A percentile compares a stretch with the other conserved stretches of the same genome.
phyloP scores from a whole-genome alignment of 2,888 invertebrate genomes.

The Phragmatobia fuliginosa region DNA sequence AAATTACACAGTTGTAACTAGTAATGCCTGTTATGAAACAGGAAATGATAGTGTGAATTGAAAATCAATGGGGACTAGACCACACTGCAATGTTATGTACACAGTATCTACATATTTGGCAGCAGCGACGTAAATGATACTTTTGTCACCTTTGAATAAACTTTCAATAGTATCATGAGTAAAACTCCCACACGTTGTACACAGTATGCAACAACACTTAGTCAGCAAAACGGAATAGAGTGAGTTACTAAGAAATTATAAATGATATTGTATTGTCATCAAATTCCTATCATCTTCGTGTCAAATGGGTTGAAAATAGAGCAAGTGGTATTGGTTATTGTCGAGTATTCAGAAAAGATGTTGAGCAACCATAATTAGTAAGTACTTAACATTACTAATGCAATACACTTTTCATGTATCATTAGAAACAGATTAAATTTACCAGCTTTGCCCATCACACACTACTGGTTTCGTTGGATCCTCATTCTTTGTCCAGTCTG shows the following conservation, averaged over 20 bases:
- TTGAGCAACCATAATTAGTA: not conserved
- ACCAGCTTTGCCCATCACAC: no score
- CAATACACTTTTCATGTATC: not conserved
- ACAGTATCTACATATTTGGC: constrained; percentile 10
- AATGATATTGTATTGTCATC: constrained; percentile 34
- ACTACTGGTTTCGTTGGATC: no score
- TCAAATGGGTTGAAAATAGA: constrained; percentile 26
- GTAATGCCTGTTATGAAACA: not conserved
- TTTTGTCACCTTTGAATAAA: constrained; percentile 31
- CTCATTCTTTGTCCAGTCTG: no score
- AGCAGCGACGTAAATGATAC: constrained; percentile 9
- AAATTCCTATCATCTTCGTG: constrained; percentile 25
- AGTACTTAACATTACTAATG: not conserved
- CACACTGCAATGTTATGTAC: constrained; percentile 5
- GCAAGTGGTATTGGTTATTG: not conserved
- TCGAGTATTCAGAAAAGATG: not conserved
- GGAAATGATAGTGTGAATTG: constrained; percentile 10
- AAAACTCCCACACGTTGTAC: constrained; percentile 33
- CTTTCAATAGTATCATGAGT: constrained; percentile 16
- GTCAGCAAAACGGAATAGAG: constrained; percentile 43
- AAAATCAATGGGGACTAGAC: constrained; percentile 6
- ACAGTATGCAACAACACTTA: constrained; percentile 37
- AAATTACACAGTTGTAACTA: not conserved
- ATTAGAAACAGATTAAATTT: not conserved
- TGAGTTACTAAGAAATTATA: constrained; percentile 23